Conservation (phyloP, 2,797 vertebrate genomes). For the Chanos chanos region DNA sequence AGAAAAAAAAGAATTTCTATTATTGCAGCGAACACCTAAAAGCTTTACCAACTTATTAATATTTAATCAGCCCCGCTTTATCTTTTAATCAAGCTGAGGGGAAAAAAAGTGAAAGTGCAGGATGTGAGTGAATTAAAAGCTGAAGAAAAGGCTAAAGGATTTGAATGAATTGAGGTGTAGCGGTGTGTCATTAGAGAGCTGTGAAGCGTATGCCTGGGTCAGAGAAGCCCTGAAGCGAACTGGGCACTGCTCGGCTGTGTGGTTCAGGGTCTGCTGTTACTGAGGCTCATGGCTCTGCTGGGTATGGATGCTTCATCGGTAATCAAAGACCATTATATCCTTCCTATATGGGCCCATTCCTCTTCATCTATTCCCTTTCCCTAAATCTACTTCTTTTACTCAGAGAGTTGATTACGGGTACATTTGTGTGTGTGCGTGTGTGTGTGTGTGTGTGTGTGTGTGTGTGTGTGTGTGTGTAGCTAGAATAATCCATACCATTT, state of each 20-base stretch:
- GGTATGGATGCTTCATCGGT: too few relatives aligned
- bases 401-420: too few relatives aligned
- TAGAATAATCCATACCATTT: too few relatives aligned
- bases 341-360: too few relatives aligned
- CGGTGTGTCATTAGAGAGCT: slow-evolving; percentile 39
- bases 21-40: slow-evolving; percentile 32
- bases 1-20: too few relatives aligned
- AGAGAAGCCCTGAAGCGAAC: slow-evolving; percentile 46
- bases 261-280: too few relatives aligned
- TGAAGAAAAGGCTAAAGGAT: slow-evolving; percentile 23
- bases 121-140: slow-evolving; percentile 51
- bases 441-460: neutral
- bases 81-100: slow-evolving; percentile 66
- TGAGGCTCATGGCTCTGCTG: too few relatives aligned
- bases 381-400: too few relatives aligned
- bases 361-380: too few relatives aligned
- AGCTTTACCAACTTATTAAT: slow-evolving; percentile 53
- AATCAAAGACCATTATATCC: too few relatives aligned
- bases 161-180: slow-evolving; percentile 52
- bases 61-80: slow-evolving; percentile 59
- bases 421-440: too few relatives aligned
- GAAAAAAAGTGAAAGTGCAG: slow-evolving; percentile 51
- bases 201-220: too few relatives aligned
- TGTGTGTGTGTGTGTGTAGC: neutral
- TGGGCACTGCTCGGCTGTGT: slow-evolving; percentile 40